Evolutionary conservation across 1,140 invertebrate species (phyloP), one percentile per base, ranked within the genome.

Genomic region (Tribolium castaneum): DNA sequence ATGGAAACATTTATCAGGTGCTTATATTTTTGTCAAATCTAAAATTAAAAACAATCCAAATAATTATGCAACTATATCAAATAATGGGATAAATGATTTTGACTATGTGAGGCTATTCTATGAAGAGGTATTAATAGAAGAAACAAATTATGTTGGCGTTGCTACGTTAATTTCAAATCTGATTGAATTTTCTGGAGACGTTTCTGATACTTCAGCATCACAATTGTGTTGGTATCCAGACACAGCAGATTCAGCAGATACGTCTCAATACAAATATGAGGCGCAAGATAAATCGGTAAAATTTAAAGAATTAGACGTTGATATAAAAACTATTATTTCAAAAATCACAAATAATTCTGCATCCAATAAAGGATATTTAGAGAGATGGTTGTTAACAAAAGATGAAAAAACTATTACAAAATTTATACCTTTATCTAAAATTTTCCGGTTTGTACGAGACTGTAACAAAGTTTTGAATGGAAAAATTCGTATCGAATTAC

Each of bases 1-100:
- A 56, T 75, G 73, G 54, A 75, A 75, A 75, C 54, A 75, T 75
- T 75, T 75, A 75, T 75, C 73, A 75, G 73, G 73, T 74, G 72
- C 50, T 74, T 74, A 74, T 54, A 74, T 74, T 74, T 74, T 74
- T 74, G 51, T 74, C 30, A 74, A 74, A 74, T 74, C 51, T 22
- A 74, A 74, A 74, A 75, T 75, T 49, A 62, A 62, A 75, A 75
- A 54, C 30, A 70, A 70, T 70, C 66, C 66, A 70, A 70, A 70
- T 45, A 70, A 70, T 70, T 70, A 70, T 70, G 66, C 66, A 70
- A 70, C 66, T 70, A 70, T 70, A 70, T 70, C 30, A 70, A 70
- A 70, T 45, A 70, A 70, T 70, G 66, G 30, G 19, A 70, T 70
- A 70, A 70, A 70, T 70, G 66, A 70, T 70, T 66, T 70, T 70